These are phyloP conservation scores for Mobula hypostoma DNA, from an alignment of 2,113 vertebrate species.

Conservation along the genomic window DNA sequence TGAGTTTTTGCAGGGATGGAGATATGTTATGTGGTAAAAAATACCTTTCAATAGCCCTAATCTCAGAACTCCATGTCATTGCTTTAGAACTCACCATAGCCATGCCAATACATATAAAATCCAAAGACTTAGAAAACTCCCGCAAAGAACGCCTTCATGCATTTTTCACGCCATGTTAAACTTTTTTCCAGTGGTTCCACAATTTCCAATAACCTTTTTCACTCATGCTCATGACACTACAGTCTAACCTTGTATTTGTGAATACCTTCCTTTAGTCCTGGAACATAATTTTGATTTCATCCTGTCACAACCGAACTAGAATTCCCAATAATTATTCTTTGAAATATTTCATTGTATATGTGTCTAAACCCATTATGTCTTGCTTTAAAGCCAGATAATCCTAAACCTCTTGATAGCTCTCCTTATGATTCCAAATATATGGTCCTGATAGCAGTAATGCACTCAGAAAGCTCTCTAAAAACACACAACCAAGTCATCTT, in stretches of 20 bases:
- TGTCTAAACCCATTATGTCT: background rate
- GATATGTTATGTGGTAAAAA: background rate
- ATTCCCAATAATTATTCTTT: background rate
- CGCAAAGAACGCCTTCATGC: background rate
- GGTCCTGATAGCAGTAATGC: too few species aligned
- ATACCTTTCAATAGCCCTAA: background rate
- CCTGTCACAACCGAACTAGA: background rate
- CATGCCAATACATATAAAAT: background rate
- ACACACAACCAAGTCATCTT: background rate
- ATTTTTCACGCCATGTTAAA: background rate
- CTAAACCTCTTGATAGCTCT: background rate
- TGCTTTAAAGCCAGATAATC: background rate
- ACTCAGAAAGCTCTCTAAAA: background rate
- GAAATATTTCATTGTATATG: background rate
- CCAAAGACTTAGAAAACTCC: background rate
- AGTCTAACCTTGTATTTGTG: background rate
- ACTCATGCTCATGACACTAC: background rate
- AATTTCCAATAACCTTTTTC: background rate
- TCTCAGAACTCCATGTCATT: background rate
- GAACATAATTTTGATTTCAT: too few species aligned
- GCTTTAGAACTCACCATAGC: background rate
- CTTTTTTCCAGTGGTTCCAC: background rate
- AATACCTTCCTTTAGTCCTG: background rate
- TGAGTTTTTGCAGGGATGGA: background rate
- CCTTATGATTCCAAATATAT: too few species aligned